Evolutionary conservation across 2,888 invertebrate species (phyloP).

Genomic region (Sesia bembeciformis): DNA sequence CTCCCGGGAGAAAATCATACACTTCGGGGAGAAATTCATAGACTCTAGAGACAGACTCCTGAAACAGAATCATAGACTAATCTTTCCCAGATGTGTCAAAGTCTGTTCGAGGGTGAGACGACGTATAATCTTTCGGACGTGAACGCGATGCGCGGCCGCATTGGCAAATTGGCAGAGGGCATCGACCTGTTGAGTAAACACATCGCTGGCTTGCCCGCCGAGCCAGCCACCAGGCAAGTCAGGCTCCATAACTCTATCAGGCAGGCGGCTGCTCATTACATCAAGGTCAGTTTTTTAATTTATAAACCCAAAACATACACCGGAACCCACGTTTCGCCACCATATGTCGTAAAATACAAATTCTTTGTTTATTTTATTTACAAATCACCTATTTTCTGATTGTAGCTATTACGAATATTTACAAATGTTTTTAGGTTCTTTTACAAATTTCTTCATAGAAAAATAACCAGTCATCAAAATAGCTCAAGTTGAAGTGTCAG

Average conservation of each 20-base stretch:
- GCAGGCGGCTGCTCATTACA: constrained; percentile 83
- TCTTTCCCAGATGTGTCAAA: constrained; percentile 71
- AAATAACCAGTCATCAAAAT: too few relatives aligned
- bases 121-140: constrained; percentile 90
- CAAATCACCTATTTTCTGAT: neutral
- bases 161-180: constrained; percentile 90
- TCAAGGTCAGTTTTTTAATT: constrained; percentile 68
- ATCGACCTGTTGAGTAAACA: constrained; percentile 89
- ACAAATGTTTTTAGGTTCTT: too few relatives aligned
- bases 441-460: too few relatives aligned
- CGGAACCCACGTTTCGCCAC: neutral
- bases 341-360: neutral
- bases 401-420: too few relatives aligned
- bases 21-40: too few relatives aligned
- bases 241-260: constrained; percentile 83
- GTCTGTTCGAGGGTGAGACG: constrained; percentile 88
- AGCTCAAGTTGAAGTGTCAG: too few relatives aligned
- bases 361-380: neutral
- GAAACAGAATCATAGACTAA: too few relatives aligned
- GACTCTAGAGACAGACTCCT: too few relatives aligned
- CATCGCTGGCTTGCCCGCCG: constrained; percentile 78
- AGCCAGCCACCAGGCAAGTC: constrained; percentile 76
- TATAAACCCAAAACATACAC: too few relatives aligned
- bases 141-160: constrained; percentile 85
- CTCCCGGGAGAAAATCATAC: too few relatives aligned